phyloP scores from a whole-genome alignment of 2,797 vertebrate species.

The Hoplostethus mediterraneus region DNA sequence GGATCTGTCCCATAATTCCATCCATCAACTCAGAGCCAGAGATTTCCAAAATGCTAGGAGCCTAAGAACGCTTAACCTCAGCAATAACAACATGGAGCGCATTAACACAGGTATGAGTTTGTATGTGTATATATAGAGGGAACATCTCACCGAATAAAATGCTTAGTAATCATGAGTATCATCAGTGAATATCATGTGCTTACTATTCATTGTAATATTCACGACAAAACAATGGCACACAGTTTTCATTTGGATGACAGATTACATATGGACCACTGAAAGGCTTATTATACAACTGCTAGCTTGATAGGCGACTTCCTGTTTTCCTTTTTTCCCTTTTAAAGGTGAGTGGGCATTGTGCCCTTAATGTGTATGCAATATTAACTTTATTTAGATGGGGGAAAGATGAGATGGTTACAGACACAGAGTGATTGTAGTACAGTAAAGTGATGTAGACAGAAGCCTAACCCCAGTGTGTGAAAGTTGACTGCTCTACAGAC shows the following conservation, averaged over 20 bases:
- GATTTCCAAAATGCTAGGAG: slow-evolving; percentile 88
- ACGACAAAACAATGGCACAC: neutral
- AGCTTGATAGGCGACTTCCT: slow-evolving; percentile 19
- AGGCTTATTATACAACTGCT: slow-evolving; percentile 21
- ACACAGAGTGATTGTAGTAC: slow-evolving; percentile 20
- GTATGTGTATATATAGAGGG: slow-evolving; percentile 15
- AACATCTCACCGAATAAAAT: neutral
- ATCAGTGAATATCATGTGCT: neutral
- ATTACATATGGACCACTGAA: slow-evolving; percentile 26
- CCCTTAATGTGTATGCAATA: slow-evolving; percentile 39
- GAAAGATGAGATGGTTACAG: slow-evolving; percentile 20
- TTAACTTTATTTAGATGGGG: slow-evolving; percentile 48
- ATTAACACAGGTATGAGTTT: slow-evolving; percentile 88
- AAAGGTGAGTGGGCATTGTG: slow-evolving; percentile 18
- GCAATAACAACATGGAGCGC: slow-evolving; percentile 87
- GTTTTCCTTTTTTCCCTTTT: slow-evolving; percentile 41
- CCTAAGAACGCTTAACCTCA: slow-evolving; percentile 89
- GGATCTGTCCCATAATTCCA: slow-evolving; percentile 91
- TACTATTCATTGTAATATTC: neutral
- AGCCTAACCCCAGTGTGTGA: slow-evolving; percentile 4
- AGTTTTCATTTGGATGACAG: slow-evolving; percentile 32
- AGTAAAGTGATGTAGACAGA: slow-evolving; percentile 32
- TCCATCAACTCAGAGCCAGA: slow-evolving; percentile 87
- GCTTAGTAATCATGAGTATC: too few species aligned
- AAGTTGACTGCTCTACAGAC: neutral